Evolutionary conservation across 2,113 vertebrate species (phyloP).

Genomic region (Hystrix cristata): DNA sequence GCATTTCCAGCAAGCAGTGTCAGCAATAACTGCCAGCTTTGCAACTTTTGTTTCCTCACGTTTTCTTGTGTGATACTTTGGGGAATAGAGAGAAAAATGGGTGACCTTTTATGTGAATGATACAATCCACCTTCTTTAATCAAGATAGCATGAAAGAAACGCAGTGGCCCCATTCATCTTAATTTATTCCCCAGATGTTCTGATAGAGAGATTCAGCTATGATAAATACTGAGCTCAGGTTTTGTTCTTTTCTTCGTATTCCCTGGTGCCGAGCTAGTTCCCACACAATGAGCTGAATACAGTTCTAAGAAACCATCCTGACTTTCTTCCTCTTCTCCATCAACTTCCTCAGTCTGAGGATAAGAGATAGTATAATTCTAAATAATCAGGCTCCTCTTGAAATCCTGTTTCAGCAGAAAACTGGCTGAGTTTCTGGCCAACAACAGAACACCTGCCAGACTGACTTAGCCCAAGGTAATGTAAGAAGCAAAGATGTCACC

Average conservation of each 20-base stretch:
- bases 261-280: conserved; percentile 19
- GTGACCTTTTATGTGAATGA: conserved; percentile 51
- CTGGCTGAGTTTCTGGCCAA: conserved; percentile 57
- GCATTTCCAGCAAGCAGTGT: not conserved
- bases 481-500: conserved; percentile 71
- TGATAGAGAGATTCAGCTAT: conserved; percentile 29
- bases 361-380: conserved; percentile 77
- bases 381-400: conserved; percentile 74
- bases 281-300: conserved; percentile 71
- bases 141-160: conserved; percentile 79
- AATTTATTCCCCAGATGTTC: conserved; percentile 67
- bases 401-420: conserved; percentile 75
- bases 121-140: conserved; percentile 82
- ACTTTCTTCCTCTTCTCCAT: conserved; percentile 70
- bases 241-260: not conserved
- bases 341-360: conserved; percentile 76
- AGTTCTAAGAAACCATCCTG: conserved; percentile 75
- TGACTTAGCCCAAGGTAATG: conserved; percentile 47
- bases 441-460: conserved; percentile 59
- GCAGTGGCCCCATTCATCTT: conserved; percentile 57
- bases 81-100: not conserved
- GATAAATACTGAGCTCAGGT: not conserved
- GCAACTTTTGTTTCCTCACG: conserved; percentile 35
- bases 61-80: conserved; percentile 22
- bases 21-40: conserved; percentile 19